phyloP scores from a whole-genome alignment of 92 coral and sea anemone species.

The Palythoa heliodiscus region DNA sequence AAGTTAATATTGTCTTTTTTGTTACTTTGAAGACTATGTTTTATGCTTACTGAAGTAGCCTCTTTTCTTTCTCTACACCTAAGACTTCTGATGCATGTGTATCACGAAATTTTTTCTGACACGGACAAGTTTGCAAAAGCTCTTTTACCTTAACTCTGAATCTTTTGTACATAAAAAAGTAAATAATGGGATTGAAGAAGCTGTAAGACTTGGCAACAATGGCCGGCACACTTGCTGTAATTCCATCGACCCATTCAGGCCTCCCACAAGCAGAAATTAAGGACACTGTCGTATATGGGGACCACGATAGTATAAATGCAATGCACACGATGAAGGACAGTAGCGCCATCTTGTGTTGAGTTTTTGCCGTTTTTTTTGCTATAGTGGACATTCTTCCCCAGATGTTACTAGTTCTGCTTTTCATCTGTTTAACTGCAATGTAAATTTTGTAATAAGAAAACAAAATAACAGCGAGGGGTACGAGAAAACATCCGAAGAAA shows the following conservation, averaged over 20 bases:
- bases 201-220: constrained; percentile 70
- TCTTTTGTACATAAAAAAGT: constrained; percentile 69
- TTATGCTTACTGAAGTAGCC: no score
- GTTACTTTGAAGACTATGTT: no score
- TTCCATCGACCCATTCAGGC: constrained; percentile 6
- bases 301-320: constrained; percentile 85
- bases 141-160: constrained; percentile 44
- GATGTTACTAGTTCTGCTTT: constrained; percentile 45
- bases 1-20: no score
- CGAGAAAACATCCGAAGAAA: constrained; percentile 65
- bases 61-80: no score
- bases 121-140: neutral
- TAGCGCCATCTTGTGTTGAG: constrained; percentile 46
- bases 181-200: constrained; percentile 75
- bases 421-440: constrained; percentile 47
- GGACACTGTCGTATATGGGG: constrained; percentile 82
- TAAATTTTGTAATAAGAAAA: constrained; percentile 54
- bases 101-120: neutral
- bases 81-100: no score
- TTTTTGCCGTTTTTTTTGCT: constrained; percentile 57
- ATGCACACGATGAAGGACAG: constrained; percentile 55
- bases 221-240: constrained; percentile 61
- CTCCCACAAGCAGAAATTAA: constrained; percentile 31
- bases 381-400: constrained; percentile 63
- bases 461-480: constrained; percentile 55